Conservation (phyloP, 2,797 vertebrate genomes). For the Euphonia xanthogaster region DNA sequence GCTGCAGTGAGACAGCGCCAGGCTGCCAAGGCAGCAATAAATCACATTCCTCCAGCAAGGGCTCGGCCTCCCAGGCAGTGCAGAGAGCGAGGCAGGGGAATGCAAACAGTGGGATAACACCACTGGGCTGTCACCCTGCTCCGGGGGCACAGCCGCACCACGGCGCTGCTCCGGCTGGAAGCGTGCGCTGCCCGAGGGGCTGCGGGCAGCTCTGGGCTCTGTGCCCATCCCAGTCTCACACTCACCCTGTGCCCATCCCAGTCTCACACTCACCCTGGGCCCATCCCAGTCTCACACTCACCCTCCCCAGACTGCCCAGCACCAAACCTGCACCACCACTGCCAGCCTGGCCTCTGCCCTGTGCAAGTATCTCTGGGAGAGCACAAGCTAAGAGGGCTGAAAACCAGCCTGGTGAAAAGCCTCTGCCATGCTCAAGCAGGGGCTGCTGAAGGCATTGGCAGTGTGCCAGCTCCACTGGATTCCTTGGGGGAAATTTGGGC, state of each 20-base stretch:
- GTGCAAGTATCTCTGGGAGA: not conserved
- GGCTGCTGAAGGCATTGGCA: not conserved
- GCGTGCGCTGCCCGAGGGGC: not conserved
- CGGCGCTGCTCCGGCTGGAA: not conserved
- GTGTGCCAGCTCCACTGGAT: accelerated
- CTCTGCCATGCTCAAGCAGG: not conserved
- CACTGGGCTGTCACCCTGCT: not conserved
- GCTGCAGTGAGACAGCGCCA: not conserved
- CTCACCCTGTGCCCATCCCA: not conserved
- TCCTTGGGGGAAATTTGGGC: not conserved
- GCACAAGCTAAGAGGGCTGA: not conserved
- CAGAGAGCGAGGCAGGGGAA: not conserved
- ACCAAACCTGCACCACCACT: not conserved
- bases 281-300: not conserved
- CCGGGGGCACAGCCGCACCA: not conserved
- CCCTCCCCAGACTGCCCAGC: not conserved
- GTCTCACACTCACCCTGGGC: not conserved
- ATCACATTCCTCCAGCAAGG: constrained; percentile 11
- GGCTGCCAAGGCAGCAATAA: constrained; percentile 45
- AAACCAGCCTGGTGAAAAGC: not conserved
- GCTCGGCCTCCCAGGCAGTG: not conserved
- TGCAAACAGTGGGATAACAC: not conserved
- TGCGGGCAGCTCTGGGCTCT: not conserved
- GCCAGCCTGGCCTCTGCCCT: not conserved
- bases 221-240: not conserved